Percentiles rank a stretch among this genome's conserved stretches.
Evolutionary conservation across 2,797 vertebrate species (phyloP).

Genomic region (Sebastes jordani): DNA sequence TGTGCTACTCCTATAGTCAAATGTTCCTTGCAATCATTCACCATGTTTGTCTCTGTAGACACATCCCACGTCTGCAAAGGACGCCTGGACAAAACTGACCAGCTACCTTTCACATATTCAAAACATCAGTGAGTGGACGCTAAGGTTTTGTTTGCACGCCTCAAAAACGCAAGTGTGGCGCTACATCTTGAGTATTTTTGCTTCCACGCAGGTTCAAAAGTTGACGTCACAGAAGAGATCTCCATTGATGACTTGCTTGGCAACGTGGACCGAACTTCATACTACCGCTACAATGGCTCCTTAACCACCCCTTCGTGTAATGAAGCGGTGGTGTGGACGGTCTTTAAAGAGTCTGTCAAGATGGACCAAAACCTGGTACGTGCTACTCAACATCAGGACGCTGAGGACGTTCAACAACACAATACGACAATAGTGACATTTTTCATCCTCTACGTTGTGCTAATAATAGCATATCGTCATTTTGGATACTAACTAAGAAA

Average conservation of each 20-base stretch:
- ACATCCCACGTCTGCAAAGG: neutral
- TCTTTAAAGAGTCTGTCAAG: slow-evolving; percentile 78
- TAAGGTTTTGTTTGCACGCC: neutral
- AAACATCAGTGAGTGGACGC: slow-evolving; percentile 32
- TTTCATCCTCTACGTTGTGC: neutral
- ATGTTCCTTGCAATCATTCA: neutral
- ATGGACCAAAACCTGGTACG: slow-evolving; percentile 73
- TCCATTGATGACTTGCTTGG: slow-evolving; percentile 74
- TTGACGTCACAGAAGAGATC: slow-evolving; percentile 21
- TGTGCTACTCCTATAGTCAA: neutral
- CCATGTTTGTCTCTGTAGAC: neutral
- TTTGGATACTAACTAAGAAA: neutral
- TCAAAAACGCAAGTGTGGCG: neutral
- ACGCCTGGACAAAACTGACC: slow-evolving; percentile 51
- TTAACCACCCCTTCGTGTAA: slow-evolving; percentile 80
- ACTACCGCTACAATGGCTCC: slow-evolving; percentile 81
- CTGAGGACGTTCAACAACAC: neutral
- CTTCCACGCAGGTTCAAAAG: slow-evolving; percentile 23
- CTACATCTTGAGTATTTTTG: neutral
- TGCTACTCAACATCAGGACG: neutral
- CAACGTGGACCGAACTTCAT: slow-evolving; percentile 48
- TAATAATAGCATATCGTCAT: neutral
- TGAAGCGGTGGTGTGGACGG: slow-evolving; percentile 80
- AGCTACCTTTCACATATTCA: slow-evolving; percentile 26
- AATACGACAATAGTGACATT: neutral